phyloP scores from a whole-genome alignment of 2,113 vertebrate species.

The Ibidorhyncha struthersii region DNA sequence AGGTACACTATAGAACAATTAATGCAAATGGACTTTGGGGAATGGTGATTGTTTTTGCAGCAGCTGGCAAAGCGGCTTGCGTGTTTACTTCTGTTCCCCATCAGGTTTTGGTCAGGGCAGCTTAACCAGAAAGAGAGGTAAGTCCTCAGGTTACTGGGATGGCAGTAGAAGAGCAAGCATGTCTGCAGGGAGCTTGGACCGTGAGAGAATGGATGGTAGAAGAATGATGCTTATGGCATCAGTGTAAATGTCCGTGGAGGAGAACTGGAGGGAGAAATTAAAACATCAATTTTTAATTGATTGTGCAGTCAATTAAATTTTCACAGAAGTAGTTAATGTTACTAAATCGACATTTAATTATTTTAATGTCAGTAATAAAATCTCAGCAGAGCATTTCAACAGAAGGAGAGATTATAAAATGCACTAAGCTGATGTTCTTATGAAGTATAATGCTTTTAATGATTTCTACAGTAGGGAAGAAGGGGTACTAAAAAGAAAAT shows the following conservation, averaged over 20 bases:
- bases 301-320: conserved; percentile 2
- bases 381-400: not conserved
- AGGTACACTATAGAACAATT: not conserved
- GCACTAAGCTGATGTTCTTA: not conserved
- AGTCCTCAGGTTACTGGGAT: not conserved
- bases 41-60: not conserved
- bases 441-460: not conserved
- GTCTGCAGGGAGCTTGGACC: not conserved
- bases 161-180: not conserved
- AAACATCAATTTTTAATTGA: not conserved
- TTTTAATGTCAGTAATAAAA: conserved; percentile 19
- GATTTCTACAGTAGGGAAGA: not conserved
- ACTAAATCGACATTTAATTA: not conserved
- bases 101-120: not conserved
- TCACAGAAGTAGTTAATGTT: not conserved
- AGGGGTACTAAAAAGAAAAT: not conserved
- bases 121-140: not conserved
- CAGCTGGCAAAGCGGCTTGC: not conserved
- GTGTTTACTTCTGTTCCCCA: not conserved
- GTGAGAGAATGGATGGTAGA: not conserved
- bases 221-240: not conserved
- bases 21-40: not conserved
- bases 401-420: not conserved
- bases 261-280: not conserved
- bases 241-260: not conserved